Base-by-base conservation (phyloP, 2,888 invertebrate genomes). In the Pachliopta kotzebuea region DNA sequence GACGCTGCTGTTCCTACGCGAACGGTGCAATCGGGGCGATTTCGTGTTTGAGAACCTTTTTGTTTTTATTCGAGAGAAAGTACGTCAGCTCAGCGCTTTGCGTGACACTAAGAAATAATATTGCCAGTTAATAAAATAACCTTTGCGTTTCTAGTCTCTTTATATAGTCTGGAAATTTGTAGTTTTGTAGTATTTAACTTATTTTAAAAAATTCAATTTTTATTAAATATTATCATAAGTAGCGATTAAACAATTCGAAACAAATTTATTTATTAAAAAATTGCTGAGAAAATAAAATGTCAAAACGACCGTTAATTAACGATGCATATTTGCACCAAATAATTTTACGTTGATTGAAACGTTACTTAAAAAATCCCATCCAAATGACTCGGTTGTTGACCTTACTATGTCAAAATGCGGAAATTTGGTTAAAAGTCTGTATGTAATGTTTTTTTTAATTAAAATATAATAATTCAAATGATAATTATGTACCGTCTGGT, bases 351-450 rank as follows among this genome's bases (percentile, higher is more conserved):
- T 56, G 56, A 56, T 52, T 69, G 63, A 67, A 56, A 69, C 68
- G 69, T 74, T 76, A 78, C 49, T 14, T 60, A 66, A 71, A 73
- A 74, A 72, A 71, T 64, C 63, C 60, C 69, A 68, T 68, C 69
- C 68, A 60, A 71, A 79, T 81, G 77, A 78, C 77, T 77, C 82
- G 88, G 86, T 84, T 86, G 85, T 84, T 87, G 87, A 87, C 86
- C 86, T 86, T 84, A 80, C 72, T 77, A 70, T 85, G 85, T 87
- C 89, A 86, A 81, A 83, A 76, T 62, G 79, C 83, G 83, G 83
- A 86, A 80, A 83, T 85, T 65, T 84, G 80, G 74, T 76, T 77
- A 80, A 77, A 65, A 67, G 72, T 75, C 74, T 72, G 64, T 71
- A 72, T 72, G 64, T 71, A 72, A 76, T 78, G 78, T 74, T 80